phyloP scores from a whole-genome alignment of 2,113 vertebrate genomes.

The Trogon melanurus region DNA sequence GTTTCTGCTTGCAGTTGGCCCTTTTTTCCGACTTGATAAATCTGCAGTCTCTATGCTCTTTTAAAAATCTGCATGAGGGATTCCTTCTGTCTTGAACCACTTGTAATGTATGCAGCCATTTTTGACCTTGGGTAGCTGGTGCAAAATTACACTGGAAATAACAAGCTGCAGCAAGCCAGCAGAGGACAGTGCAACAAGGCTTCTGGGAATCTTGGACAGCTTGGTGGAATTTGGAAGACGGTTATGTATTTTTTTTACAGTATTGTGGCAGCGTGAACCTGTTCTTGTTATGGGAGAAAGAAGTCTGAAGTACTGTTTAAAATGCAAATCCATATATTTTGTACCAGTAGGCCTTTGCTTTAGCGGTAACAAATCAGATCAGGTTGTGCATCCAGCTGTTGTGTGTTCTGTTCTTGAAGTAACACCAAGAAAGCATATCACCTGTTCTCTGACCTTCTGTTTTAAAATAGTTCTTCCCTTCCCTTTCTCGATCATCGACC shows the following conservation, averaged over 20 bases:
- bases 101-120: conserved; percentile 68
- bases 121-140: conserved; percentile 66
- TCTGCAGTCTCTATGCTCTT: conserved; percentile 65
- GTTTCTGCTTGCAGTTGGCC: conserved; percentile 70
- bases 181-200: conserved; percentile 67
- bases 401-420: conserved; percentile 10
- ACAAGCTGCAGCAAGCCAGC: conserved; percentile 66
- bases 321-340: conserved; percentile 56
- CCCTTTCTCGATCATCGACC: not conserved
- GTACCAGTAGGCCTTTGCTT: conserved; percentile 48
- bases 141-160: conserved; percentile 70
- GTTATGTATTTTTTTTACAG: conserved; percentile 57
- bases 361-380: not conserved
- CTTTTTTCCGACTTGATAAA: conserved; percentile 68
- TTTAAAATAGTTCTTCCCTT: not conserved
- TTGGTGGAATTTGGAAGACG: conserved; percentile 64
- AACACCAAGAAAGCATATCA: not conserved
- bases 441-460: not conserved
- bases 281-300: conserved; percentile 44
- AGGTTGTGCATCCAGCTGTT: conserved; percentile 31
- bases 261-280: conserved; percentile 41
- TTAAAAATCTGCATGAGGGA: conserved; percentile 72
- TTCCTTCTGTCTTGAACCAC: conserved; percentile 69
- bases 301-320: conserved; percentile 53
- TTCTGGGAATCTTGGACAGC: conserved; percentile 65